Conservation (phyloP, 2,113 vertebrate species). For the Patagioenas fasciata region DNA sequence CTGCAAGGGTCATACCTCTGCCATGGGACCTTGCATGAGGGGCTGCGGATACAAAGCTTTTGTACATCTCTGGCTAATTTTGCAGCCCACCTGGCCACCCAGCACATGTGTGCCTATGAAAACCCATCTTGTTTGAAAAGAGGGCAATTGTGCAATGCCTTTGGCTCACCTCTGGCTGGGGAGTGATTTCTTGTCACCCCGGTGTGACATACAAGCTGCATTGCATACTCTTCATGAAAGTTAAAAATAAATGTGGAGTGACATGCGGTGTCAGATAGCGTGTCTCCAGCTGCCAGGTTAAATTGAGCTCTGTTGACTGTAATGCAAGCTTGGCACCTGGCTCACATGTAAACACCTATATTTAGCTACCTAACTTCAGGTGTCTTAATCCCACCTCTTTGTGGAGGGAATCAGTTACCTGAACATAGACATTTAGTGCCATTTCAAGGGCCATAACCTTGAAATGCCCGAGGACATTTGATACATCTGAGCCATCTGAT, state of each 20-base stretch:
- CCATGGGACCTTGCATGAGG: neutral
- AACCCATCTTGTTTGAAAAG: neutral
- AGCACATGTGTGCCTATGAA: rapidly evolving
- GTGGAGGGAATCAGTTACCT: neutral
- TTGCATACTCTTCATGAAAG: neutral
- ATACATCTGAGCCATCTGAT: neutral
- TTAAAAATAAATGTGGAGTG: neutral
- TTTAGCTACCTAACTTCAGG: neutral
- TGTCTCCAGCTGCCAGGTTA: neutral
- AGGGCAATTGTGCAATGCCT: neutral
- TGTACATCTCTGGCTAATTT: neutral
- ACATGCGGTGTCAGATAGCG: rapidly evolving
- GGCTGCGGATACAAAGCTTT: neutral
- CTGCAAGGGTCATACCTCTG: neutral
- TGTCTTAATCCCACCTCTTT: neutral
- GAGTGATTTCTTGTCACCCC: neutral
- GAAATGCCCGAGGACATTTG: neutral
- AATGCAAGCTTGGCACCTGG: neutral
- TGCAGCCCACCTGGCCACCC: neutral
- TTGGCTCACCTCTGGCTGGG: neutral
- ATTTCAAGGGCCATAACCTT: neutral
- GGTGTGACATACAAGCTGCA: neutral
- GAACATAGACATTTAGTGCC: neutral
- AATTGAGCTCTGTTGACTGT: neutral
- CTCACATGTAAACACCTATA: neutral